Percentiles rank a stretch among this genome's conserved stretches.
Conservation (phyloP, 2,113 vertebrate genomes). For the Ctenodactylus gundi region DNA sequence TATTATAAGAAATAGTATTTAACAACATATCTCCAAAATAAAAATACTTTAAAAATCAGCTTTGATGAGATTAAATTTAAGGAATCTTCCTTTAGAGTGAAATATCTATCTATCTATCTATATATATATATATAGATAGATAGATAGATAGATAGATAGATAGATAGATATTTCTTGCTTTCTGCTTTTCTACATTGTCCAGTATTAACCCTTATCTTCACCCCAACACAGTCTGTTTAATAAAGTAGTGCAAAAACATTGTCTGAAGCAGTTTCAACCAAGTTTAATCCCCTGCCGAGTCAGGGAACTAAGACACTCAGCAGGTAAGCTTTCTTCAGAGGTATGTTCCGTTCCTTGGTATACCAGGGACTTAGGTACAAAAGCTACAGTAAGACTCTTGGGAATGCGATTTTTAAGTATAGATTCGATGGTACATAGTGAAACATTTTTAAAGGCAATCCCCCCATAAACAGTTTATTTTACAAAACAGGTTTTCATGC, state of each 20-base stretch:
- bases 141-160: too few relatives aligned
- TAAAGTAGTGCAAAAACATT: constrained; percentile 83
- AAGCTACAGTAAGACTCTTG: constrained; percentile 72
- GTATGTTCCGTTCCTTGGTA: constrained; percentile 66
- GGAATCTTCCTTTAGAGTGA: constrained; percentile 73
- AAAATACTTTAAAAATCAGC: constrained; percentile 79
- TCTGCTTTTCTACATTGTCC: constrained; percentile 53
- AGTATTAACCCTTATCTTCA: not conserved
- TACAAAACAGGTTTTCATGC: constrained; percentile 82
- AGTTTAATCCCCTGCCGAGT: constrained; percentile 53
- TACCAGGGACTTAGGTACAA: constrained; percentile 49
- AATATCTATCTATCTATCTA: too few relatives aligned
- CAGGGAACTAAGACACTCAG: constrained; percentile 13
- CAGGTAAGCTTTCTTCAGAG: constrained; percentile 59
- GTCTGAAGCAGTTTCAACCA: constrained; percentile 63
- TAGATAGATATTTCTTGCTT: constrained; percentile 68
- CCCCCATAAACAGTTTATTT: constrained; percentile 61
- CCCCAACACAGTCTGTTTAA: constrained; percentile 67
- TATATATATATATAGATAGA: too few relatives aligned
- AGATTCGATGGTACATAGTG: constrained; percentile 74
- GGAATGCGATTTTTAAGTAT: constrained; percentile 78
- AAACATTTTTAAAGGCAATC: constrained; percentile 80
- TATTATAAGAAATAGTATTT: constrained; percentile 75
- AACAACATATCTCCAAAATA: constrained; percentile 78
- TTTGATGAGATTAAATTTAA: constrained; percentile 77